Evolutionary conservation across 1,140 invertebrate genomes (phyloP).

Genomic region (Temnothorax nylanderi): DNA sequence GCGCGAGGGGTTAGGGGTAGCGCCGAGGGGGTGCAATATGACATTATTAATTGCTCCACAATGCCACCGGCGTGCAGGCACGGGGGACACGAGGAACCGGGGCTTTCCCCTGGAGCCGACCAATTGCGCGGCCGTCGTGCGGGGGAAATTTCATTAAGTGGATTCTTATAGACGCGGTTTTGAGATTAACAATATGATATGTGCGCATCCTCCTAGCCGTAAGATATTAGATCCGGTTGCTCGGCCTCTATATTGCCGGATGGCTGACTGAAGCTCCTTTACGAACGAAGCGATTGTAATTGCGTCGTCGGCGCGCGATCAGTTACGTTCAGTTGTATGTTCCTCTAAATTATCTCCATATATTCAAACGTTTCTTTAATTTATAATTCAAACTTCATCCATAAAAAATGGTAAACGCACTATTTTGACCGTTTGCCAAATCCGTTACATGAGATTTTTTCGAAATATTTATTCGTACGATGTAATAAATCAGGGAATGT

Average conservation of each 20-base stretch:
- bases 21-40: conserved; percentile 78
- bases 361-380: neutral
- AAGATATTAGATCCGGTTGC: conserved; percentile 79
- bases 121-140: conserved; percentile 73
- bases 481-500: conserved; percentile 51
- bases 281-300: conserved; percentile 36
- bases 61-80: conserved; percentile 75
- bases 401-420: neutral
- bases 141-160: conserved; percentile 83
- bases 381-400: neutral
- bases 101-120: conserved; percentile 70
- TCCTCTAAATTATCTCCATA: neutral
- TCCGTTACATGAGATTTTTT: conserved; percentile 15
- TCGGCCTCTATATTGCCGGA: conserved; percentile 43
- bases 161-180: conserved; percentile 83
- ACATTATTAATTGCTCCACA: conserved; percentile 84
- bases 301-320: conserved; percentile 8
- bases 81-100: conserved; percentile 61
- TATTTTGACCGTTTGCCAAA: conserved; percentile 7
- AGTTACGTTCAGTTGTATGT: neutral
- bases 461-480: conserved; percentile 29
- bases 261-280: conserved; percentile 49
- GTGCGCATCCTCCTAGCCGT: conserved; percentile 67
- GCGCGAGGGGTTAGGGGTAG: conserved; percentile 56
- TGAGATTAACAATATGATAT: conserved; percentile 83